phyloP scores from a whole-genome alignment of 2,113 vertebrate species.

The Lycaon pictus region DNA sequence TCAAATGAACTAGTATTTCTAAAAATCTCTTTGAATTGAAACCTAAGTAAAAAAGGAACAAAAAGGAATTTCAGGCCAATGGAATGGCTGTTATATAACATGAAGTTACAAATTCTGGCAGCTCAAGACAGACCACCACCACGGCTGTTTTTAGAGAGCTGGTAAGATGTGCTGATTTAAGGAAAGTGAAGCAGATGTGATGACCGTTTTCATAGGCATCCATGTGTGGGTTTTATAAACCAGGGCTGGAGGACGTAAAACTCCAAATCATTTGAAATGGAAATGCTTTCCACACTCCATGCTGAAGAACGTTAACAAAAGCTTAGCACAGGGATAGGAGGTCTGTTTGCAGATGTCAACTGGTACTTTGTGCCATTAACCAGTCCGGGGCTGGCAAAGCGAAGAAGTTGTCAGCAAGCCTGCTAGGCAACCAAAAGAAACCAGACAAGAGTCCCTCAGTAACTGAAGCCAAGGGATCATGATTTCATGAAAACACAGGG shows the following conservation, averaged over 20 bases:
- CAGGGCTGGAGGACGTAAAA: constrained; percentile 63
- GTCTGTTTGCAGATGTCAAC: constrained; percentile 8
- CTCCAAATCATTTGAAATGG: constrained; percentile 49
- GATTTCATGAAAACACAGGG: neutral
- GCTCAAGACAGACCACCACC: constrained; percentile 54
- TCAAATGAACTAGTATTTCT: constrained; percentile 14
- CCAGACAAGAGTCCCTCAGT: neutral
- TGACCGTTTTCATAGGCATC: constrained; percentile 51
- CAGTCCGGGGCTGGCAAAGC: neutral
- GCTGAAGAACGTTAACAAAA: constrained; percentile 3
- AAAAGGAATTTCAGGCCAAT: constrained; percentile 53
- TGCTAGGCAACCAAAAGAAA: neutral
- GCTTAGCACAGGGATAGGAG: neutral
- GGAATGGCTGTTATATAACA: neutral
- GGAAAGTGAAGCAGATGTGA: constrained; percentile 54
- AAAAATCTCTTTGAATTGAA: constrained; percentile 70
- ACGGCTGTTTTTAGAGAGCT: constrained; percentile 44
- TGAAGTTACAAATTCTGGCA: neutral
- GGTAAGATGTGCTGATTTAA: constrained; percentile 31
- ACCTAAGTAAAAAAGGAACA: constrained; percentile 47
- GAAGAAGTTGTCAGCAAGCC: neutral
- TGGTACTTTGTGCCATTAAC: neutral
- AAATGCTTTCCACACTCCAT: constrained; percentile 52
- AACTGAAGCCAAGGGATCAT: neutral
- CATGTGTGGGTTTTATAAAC: constrained; percentile 52